phyloP scores from a whole-genome alignment of 1,140 invertebrate genomes.

The Drosophila sproati region DNA sequence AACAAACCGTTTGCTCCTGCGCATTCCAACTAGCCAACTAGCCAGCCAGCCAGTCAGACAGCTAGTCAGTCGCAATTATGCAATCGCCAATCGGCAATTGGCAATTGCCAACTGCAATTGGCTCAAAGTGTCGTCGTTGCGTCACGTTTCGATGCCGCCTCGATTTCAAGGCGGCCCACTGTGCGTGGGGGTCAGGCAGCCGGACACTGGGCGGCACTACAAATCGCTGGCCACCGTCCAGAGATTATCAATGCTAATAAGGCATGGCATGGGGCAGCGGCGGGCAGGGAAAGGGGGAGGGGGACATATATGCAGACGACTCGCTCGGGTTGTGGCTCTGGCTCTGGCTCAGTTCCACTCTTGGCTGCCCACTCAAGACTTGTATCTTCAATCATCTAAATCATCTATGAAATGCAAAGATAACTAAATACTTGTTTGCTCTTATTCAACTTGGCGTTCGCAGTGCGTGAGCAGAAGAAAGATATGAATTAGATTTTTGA shows the following conservation, averaged over 20 bases:
- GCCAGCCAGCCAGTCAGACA: constrained; percentile 50
- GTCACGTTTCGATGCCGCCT: constrained; percentile 64
- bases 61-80: constrained; percentile 57
- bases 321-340: background rate
- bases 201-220: constrained; percentile 32
- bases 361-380: constrained; percentile 38
- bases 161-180: constrained; percentile 43
- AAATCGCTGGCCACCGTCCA: constrained; percentile 68
- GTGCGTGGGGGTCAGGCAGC: constrained; percentile 66
- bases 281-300: too few species aligned
- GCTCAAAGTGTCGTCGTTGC: constrained; percentile 68
- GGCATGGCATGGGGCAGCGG: constrained; percentile 56
- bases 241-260: constrained; percentile 81
- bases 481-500: background rate
- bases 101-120: constrained; percentile 56
- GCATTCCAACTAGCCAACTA: constrained; percentile 72
- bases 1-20: constrained; percentile 55
- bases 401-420: constrained; percentile 63
- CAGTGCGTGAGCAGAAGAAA: constrained; percentile 40
- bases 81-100: constrained; percentile 54
- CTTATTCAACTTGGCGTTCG: constrained; percentile 2
- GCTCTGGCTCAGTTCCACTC: constrained; percentile 8
- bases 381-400: constrained; percentile 61
- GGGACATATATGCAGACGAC: background rate
- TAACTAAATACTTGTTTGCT: constrained; percentile 38